Base-by-base conservation (phyloP, 2,888 invertebrate genomes). In the Ecdyonurus torrentis region DNA sequence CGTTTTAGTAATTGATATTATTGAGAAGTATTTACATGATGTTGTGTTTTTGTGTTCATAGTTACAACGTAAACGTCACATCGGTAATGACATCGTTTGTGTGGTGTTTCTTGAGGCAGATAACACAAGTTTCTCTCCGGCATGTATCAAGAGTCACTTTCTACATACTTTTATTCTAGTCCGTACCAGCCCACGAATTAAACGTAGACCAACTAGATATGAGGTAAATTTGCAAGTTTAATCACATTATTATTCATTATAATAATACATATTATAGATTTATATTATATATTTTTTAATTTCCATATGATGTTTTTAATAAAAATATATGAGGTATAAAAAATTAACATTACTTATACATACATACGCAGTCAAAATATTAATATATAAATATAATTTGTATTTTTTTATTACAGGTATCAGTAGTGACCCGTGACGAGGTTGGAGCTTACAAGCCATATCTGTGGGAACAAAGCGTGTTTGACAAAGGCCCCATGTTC, bases 381-480 rank as follows among this genome's bases (percentile, higher is more conserved):
- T n/a, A n/a, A n/a, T n/a, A n/a, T n/a, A n/a, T n/a, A n/a, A n/a
- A n/a, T n/a, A n/a, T n/a, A n/a, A n/a, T n/a, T n/a, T n/a, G n/a
- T n/a, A n/a, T n/a, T n/a, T n/a, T n/a, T n/a, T n/a, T n/a, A n/a
- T n/a, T n/a, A n/a, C 67, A 75, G 75, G 90, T 93, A 61, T 91
- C 91, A 0, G 93, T 94, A 53, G 94, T 94, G 63, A 93, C 93
- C 22, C 80, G 94, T 66, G 94, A 94, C 74, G 94, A 94, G 79
- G 94, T 94, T 53, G 92, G 93, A 55, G 94, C 94, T 68, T 94
- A 93, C 79, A 94, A 94, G 74, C 94, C 94, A 52, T 94, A 94
- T 77, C 81, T 94, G 61, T 93, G 93, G 93, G 93, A 94, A 74
- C 92, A 94, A 77, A 91, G 90, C 69, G 88, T 91, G 64, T 94